phyloP scores from a whole-genome alignment of 2,888 invertebrate genomes.

The Limnephilus lunatus region DNA sequence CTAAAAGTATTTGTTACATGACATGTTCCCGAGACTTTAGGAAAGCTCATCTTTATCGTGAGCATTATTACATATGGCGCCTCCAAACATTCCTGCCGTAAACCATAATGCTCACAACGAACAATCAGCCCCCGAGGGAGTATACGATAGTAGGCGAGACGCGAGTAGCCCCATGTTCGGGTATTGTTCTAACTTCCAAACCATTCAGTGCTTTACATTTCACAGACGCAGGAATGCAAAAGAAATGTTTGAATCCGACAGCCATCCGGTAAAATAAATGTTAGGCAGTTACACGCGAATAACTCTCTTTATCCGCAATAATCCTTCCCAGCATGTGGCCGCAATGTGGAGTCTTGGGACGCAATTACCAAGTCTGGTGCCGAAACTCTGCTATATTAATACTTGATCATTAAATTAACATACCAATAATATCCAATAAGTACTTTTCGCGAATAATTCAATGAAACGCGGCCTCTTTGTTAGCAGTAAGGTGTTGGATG shows the following conservation, averaged over 20 bases:
- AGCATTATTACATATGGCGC: constrained; percentile 53
- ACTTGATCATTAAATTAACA: not conserved
- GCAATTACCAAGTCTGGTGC: constrained; percentile 19
- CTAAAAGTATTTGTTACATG: constrained; percentile 15
- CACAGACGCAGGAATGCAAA: constrained; percentile 27
- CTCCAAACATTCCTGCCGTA: constrained; percentile 56
- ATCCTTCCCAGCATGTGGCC: constrained; percentile 25
- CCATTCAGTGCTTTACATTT: constrained; percentile 9
- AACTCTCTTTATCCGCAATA: not conserved
- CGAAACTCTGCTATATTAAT: not conserved
- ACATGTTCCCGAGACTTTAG: not conserved
- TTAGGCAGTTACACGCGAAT: constrained; percentile 14
- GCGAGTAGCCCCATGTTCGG: not conserved
- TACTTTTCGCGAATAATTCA: not conserved
- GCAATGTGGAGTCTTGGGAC: constrained; percentile 14
- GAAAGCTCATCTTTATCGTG: constrained; percentile 39
- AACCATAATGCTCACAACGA: constrained; percentile 41
- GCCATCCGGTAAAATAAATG: constrained; percentile 39
- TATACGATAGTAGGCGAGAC: constrained; percentile 35
- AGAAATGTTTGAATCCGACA: not conserved
- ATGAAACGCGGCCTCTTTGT: not conserved
- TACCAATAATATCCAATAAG: not conserved
- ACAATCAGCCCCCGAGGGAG: constrained; percentile 30
- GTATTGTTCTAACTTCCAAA: constrained; percentile 32
- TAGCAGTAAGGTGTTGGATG: constrained; percentile 5